phyloP scores from a whole-genome alignment of 2,797 vertebrate genomes.

The Pipistrellus nathusii region DNA sequence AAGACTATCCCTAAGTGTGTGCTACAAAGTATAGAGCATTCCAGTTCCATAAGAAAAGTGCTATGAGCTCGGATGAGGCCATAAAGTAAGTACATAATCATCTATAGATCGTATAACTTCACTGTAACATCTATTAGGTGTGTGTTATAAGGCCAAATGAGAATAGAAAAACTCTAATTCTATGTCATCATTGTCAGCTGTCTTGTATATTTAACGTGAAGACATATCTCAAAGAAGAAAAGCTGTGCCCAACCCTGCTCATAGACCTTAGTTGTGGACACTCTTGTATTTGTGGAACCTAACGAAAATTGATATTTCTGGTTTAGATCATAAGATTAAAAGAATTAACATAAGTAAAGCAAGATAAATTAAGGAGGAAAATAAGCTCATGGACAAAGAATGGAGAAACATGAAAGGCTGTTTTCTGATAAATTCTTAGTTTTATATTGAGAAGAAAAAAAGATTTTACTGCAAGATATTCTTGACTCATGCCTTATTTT shows the following conservation, averaged over 20 bases:
- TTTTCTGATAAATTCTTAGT: background rate
- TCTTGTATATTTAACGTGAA: background rate
- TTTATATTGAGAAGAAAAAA: conserved; percentile 22
- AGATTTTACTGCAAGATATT: background rate
- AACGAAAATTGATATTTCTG: background rate
- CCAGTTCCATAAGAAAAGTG: background rate
- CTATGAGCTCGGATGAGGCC: background rate
- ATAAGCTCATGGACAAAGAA: background rate
- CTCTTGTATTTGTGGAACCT: background rate
- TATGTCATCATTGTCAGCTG: background rate
- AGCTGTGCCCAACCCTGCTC: background rate
- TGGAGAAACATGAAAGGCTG: background rate
- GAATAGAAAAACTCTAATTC: background rate
- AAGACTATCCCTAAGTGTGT: background rate
- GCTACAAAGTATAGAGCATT: background rate
- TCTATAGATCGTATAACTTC: background rate
- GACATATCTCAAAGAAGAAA: background rate
- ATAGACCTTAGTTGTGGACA: background rate
- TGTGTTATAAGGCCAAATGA: background rate
- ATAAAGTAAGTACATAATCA: background rate
- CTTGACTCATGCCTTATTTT: background rate
- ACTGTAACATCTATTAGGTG: background rate
- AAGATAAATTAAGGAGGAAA: background rate
- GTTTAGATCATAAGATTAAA: background rate
- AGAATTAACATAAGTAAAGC: background rate